Evolutionary conservation across 2,113 vertebrate species (phyloP).

Genomic region (Thamnophis sirtalis): DNA sequence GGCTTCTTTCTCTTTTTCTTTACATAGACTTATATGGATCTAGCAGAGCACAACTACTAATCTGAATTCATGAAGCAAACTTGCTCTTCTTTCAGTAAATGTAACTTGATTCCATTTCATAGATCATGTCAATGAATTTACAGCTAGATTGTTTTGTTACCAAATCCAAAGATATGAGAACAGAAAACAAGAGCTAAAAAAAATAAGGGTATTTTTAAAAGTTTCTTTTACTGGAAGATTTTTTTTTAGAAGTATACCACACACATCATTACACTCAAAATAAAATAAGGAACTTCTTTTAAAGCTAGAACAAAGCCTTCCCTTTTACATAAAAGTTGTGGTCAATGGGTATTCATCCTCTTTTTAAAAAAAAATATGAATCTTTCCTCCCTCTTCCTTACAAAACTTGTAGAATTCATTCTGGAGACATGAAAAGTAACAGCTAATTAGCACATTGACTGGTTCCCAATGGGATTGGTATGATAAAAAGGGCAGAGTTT

Average conservation of each 20-base stretch:
- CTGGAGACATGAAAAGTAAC: conserved; percentile 87
- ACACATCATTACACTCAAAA: conserved; percentile 50
- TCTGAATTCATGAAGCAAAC: conserved; percentile 45
- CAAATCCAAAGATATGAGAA: conserved; percentile 44
- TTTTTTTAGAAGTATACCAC: conserved; percentile 37
- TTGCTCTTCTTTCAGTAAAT: conserved; percentile 48
- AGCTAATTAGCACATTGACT: conserved; percentile 94
- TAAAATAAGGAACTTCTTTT: conserved; percentile 59
- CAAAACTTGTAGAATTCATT: conserved; percentile 65
- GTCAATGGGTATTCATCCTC: conserved; percentile 69
- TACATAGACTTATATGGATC: neutral
- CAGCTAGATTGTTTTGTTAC: conserved; percentile 54
- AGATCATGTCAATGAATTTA: conserved; percentile 49
- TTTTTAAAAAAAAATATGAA: conserved; percentile 63
- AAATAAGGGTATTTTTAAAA: conserved; percentile 34
- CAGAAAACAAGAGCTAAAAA: conserved; percentile 53
- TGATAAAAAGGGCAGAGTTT: conserved; percentile 84
- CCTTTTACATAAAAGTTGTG: conserved; percentile 54
- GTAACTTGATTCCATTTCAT: conserved; percentile 61
- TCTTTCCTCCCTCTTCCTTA: conserved; percentile 49
- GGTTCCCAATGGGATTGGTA: conserved; percentile 84
- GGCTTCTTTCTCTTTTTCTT: conserved; percentile 2
- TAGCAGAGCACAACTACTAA: conserved; percentile 44
- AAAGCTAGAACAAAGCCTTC: conserved; percentile 37
- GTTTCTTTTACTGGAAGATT: neutral